Percentiles rank a stretch among this genome's conserved stretches.
phyloP scores from a whole-genome alignment of 2,797 vertebrate genomes.

The Liasis olivaceus region DNA sequence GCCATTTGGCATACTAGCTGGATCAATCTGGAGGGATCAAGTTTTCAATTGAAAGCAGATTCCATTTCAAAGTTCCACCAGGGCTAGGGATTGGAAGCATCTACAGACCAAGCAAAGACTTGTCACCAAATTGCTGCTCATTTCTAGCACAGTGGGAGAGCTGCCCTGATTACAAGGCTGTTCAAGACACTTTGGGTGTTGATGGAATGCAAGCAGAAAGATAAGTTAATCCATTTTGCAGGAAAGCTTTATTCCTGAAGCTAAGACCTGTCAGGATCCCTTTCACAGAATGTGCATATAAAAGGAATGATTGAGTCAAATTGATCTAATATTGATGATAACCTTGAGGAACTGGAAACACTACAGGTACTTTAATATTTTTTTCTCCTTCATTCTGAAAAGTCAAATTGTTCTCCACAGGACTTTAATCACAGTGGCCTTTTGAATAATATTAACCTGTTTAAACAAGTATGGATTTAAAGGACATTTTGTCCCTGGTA shows the following conservation, averaged over 20 bases:
- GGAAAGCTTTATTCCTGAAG: rapidly evolving
- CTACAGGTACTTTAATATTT: background rate
- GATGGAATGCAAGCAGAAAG: background rate
- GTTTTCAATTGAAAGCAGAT: too few species aligned
- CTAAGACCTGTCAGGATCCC: background rate
- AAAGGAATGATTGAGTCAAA: background rate
- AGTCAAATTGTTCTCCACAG: background rate
- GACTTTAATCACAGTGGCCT: slow-evolving; percentile 6
- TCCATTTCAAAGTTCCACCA: too few species aligned
- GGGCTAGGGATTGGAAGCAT: too few species aligned
- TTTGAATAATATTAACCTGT: background rate
- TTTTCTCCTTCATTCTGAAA: background rate
- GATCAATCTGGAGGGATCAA: too few species aligned
- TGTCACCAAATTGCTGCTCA: too few species aligned
- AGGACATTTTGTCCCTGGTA: slow-evolving; percentile 11
- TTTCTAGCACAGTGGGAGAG: background rate
- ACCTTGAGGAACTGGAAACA: background rate
- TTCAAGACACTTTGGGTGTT: background rate
- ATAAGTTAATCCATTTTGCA: background rate
- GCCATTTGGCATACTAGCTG: too few species aligned
- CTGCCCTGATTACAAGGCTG: background rate
- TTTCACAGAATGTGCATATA: background rate
- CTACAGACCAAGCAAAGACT: too few species aligned
- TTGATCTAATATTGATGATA: background rate
- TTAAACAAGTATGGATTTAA: background rate